Conservation (phyloP, 2,888 invertebrate genomes). For the Entomobrya multifasciata region DNA sequence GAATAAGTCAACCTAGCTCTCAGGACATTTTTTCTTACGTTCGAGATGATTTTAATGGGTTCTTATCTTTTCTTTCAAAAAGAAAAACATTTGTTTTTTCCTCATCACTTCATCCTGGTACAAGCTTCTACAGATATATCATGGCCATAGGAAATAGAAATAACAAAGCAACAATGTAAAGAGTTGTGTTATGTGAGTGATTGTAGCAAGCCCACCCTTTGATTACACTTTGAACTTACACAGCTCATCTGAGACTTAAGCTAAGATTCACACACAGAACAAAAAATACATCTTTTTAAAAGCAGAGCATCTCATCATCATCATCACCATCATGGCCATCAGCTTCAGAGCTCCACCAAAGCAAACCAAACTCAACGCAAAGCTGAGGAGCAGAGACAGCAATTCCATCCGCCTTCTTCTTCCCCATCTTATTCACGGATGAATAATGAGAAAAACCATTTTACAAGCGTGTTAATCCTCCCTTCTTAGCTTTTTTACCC, state of each 20-base stretch:
- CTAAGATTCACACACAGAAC: constrained; percentile 4
- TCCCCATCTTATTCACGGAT: constrained; percentile 69
- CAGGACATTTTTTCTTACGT: constrained; percentile 38
- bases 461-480: constrained; percentile 75
- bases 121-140: neutral
- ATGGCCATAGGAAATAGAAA: constrained; percentile 8
- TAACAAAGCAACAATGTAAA: constrained; percentile 31
- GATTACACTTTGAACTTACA: constrained; percentile 56
- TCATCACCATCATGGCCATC: too few species aligned
- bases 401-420: constrained; percentile 61
- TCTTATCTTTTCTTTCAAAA: constrained; percentile 44
- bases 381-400: neutral
- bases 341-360: too few species aligned
- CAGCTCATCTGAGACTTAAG: too few species aligned
- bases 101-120: constrained; percentile 6
- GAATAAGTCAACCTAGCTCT: too few species aligned
- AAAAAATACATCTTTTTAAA: constrained; percentile 1
- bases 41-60: constrained; percentile 42
- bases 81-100: constrained; percentile 42
- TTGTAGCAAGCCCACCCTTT: constrained; percentile 58
- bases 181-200: constrained; percentile 42
- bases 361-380: too few species aligned
- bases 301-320: too few species aligned
- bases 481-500: constrained; percentile 56
- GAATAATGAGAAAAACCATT: constrained; percentile 77